phyloP scores from a whole-genome alignment of 2,888 invertebrate genomes.

The Chamaedrilus cognettii region DNA sequence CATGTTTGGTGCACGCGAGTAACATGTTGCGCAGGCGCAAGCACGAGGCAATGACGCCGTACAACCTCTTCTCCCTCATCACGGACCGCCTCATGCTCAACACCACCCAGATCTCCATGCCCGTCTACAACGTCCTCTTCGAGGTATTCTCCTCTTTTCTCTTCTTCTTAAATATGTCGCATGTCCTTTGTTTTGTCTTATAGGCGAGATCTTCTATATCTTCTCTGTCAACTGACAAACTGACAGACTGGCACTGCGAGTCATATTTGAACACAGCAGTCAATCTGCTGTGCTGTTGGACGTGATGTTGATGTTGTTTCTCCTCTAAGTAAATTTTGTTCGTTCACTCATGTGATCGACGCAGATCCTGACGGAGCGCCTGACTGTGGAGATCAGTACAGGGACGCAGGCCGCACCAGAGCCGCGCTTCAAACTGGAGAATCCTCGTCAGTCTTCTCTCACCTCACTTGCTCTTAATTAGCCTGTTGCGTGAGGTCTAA shows the following conservation, averaged over 20 bases:
- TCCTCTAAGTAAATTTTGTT: background rate
- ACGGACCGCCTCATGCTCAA: conserved; percentile 88
- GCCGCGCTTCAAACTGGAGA: conserved; percentile 90
- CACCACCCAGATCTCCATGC: conserved; percentile 86
- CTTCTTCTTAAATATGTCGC: too few relatives aligned
- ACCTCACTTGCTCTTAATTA: background rate
- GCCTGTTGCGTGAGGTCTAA: too few relatives aligned
- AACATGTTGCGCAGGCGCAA: conserved; percentile 86
- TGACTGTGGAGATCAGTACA: conserved; percentile 91
- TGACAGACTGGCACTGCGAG: too few relatives aligned
- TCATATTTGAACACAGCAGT: too few relatives aligned
- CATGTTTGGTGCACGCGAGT: too few relatives aligned
- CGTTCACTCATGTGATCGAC: background rate
- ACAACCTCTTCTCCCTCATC: conserved; percentile 95
- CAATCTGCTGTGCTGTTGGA: too few relatives aligned
- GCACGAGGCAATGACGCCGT: conserved; percentile 98
- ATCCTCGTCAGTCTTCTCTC: conserved; percentile 79
- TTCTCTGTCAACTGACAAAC: too few relatives aligned
- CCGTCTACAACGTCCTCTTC: conserved; percentile 97
- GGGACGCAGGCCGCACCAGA: conserved; percentile 95
- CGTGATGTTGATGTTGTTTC: too few relatives aligned
- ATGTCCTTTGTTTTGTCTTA: too few relatives aligned
- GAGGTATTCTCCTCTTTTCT: too few relatives aligned
- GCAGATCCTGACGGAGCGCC: conserved; percentile 92
- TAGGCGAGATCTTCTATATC: too few relatives aligned